Conservation (phyloP, 2,113 vertebrate genomes). For the Poeciliopsis prolifica region DNA sequence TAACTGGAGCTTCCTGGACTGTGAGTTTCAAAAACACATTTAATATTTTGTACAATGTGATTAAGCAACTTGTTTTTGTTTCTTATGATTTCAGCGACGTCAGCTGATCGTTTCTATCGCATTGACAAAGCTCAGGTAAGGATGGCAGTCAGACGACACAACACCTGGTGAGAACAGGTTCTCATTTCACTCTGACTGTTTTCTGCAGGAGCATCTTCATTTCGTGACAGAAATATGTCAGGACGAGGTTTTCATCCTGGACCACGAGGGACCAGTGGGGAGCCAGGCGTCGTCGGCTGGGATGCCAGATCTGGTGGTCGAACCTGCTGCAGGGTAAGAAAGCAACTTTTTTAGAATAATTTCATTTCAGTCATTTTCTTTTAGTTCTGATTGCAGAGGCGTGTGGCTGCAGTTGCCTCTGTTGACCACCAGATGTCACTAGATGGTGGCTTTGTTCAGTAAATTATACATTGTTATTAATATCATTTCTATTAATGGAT, state of each 20-base stretch:
- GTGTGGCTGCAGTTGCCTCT: not conserved
- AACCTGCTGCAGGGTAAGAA: conserved; percentile 82
- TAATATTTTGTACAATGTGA: not conserved
- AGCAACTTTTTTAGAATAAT: too few species aligned
- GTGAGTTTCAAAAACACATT: conserved; percentile 80
- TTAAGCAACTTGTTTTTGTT: not conserved
- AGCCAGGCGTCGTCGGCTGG: conserved; percentile 81
- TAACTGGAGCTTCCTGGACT: conserved; percentile 98
- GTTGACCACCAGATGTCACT: not conserved
- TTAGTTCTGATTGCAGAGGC: not conserved
- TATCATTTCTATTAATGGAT: too few species aligned
- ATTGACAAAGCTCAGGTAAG: conserved; percentile 93
- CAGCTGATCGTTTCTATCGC: conserved; percentile 96
- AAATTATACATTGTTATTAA: too few species aligned
- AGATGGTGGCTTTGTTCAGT: not conserved
- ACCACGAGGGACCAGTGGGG: conserved; percentile 84
- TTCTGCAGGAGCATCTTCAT: conserved; percentile 93
- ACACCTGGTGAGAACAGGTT: not conserved
- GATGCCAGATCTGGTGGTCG: conserved; percentile 96
- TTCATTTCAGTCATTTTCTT: too few species aligned
- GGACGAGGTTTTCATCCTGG: conserved; percentile 97
- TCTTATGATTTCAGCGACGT: conserved; percentile 85
- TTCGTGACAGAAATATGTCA: conserved; percentile 98
- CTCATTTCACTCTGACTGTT: not conserved
- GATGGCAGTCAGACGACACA: not conserved